phyloP scores from a whole-genome alignment of 2,888 invertebrate species.

The Ormia ochracea region DNA sequence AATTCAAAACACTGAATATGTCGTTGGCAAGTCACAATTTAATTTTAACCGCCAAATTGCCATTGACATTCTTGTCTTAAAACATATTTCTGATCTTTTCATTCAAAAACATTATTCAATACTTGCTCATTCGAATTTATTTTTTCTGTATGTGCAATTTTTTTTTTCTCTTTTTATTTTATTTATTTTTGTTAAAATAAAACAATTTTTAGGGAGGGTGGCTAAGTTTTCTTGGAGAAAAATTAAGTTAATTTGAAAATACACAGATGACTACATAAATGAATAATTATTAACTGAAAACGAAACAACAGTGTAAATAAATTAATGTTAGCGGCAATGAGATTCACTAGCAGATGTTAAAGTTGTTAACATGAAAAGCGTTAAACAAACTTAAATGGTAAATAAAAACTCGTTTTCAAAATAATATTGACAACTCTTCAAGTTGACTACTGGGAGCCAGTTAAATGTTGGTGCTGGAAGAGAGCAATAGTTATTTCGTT shows the following conservation, averaged over 20 bases:
- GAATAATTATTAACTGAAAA: background rate
- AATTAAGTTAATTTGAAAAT: conserved; percentile 8
- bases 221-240: background rate
- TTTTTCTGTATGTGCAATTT: background rate
- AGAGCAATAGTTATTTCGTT: background rate
- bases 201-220: conserved; percentile 12
- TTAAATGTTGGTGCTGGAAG: background rate
- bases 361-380: conserved; percentile 12
- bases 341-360: conserved; percentile 45
- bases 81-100: conserved; percentile 2
- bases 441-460: background rate
- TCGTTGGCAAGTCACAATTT: conserved; percentile 38
- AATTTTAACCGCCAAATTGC: conserved; percentile 32
- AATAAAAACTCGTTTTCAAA: conserved; percentile 47
- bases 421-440: conserved; percentile 19
- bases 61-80: conserved; percentile 32
- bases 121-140: background rate
- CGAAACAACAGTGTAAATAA: background rate
- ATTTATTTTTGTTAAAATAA: background rate
- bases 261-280: conserved; percentile 6
- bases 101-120: background rate
- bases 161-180: background rate
- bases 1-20: conserved; percentile 48
- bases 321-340: conserved; percentile 45
- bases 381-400: conserved; percentile 1